Percentiles rank a stretch among this genome's conserved stretches.
phyloP scores from a whole-genome alignment of 92 coral and sea anemone genomes.

The Isaurus tuberculatus region DNA sequence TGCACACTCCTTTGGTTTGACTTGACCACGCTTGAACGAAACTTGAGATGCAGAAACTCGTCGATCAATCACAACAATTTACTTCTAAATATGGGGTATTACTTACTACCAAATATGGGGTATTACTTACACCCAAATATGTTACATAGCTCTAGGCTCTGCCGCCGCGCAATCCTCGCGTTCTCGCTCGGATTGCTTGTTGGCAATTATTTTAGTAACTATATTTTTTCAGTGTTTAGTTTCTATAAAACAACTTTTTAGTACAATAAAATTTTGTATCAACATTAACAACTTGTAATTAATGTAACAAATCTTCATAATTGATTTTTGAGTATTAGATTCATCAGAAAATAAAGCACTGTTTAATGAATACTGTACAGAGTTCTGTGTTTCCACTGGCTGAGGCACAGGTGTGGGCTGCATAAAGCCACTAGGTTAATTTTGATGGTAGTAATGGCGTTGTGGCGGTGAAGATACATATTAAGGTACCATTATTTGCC shows the following conservation, averaged over 20 bases:
- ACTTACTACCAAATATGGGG: too few species aligned
- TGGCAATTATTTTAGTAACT: too few species aligned
- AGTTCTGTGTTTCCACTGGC: conserved; percentile 45
- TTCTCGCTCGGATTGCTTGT: too few species aligned
- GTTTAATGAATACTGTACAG: conserved; percentile 33
- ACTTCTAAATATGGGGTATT: too few species aligned
- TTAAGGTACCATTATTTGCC: conserved; percentile 60
- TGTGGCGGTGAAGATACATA: conserved; percentile 43
- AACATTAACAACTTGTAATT: conserved; percentile 17
- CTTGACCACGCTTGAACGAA: too few species aligned
- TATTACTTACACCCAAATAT: too few species aligned
- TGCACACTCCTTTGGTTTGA: too few species aligned
- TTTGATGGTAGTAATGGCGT: conserved; percentile 39
- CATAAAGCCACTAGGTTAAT: conserved; percentile 44
- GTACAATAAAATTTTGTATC: conserved; percentile 19
- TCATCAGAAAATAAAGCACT: conserved; percentile 41
- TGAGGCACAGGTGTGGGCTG: conserved; percentile 42
- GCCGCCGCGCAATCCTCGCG: too few species aligned
- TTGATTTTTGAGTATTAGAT: not conserved
- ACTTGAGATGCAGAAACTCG: too few species aligned
- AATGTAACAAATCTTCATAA: conserved; percentile 6
- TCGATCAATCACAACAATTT: too few species aligned
- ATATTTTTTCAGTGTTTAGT: not conserved
- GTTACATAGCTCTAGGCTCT: too few species aligned
- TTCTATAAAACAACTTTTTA: not conserved